Evolutionary conservation across 2,888 invertebrate genomes (phyloP).

Genomic region (Ceraclea dissimilis): DNA sequence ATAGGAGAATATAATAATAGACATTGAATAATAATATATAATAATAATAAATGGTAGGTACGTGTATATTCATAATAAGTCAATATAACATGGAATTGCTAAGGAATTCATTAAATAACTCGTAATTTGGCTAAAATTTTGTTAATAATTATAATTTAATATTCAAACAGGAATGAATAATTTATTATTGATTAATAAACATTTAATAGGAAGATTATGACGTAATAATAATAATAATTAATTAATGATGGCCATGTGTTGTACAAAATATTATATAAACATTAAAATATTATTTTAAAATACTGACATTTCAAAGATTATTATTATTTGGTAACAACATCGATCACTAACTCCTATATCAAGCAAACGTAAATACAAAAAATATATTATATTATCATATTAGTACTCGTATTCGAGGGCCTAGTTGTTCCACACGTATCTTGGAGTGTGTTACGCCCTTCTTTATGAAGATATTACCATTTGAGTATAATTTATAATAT

Average conservation of each 20-base stretch:
- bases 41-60: conserved; percentile 8
- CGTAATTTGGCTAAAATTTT: conserved; percentile 26
- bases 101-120: conserved; percentile 24
- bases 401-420: no score
- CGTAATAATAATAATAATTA: conserved; percentile 13
- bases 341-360: conserved; percentile 25
- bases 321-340: conserved; percentile 24
- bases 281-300: conserved; percentile 17
- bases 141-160: conserved; percentile 17
- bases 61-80: neutral
- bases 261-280: conserved; percentile 1
- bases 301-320: conserved; percentile 18
- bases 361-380: conserved; percentile 22
- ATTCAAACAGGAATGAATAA: conserved; percentile 23
- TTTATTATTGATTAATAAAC: conserved; percentile 17
- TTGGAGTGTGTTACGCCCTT: no score
- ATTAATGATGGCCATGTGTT: conserved; percentile 13
- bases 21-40: conserved; percentile 23
- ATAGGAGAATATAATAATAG: conserved; percentile 25
- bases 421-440: no score
- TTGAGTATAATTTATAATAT: conserved; percentile 16
- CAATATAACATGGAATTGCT: conserved; percentile 24
- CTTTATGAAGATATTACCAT: conserved; percentile 5
- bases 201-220: conserved; percentile 20
- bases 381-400: neutral